Evolutionary conservation across 2,888 invertebrate genomes (phyloP), one percentile per base, ranked within the genome.

Genomic region (Tachystola acroxantha): DNA sequence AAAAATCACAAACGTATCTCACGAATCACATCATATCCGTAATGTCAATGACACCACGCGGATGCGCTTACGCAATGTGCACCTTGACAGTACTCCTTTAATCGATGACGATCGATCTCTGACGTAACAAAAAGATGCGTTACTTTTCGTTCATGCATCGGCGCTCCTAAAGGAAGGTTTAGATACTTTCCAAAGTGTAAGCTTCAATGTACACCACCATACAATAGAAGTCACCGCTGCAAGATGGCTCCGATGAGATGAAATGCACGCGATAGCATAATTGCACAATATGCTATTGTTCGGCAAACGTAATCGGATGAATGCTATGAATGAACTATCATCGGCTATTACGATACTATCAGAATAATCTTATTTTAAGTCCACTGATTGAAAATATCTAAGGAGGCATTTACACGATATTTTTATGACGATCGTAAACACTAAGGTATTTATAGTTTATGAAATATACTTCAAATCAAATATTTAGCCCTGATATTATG

Each of bases 41-140:
- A 65, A 78, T 69, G 82, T 84, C 84, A 84, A 75, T 82, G 82
- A 84, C 84, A 75, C 74, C 69, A 62, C 60, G 64, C 74, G 71
- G 73, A 76, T 78, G 70, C 66, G 52, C 63, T 82, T 82, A 68
- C 74, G 73, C 68, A 84, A 85, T 53, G 34, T 57, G 64, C 80
- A 84, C 80, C 82, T 84, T 82, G 82, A 81, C 80, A 76, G 72
- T 71, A 68, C 64, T 53, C 50, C 51, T 56, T 59, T 63, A 57
- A 54, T 49, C 53, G 71, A 75, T 71, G 72, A 66, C 60, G 62
- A 66, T 55, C 60, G 62, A 66, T 55, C 45, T 35, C 45, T 73
- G 70, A 76, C 67, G 73, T 73, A 77, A 77, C 54, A 39, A 34
- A 44, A 54, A 33, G n/a, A 46, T 44, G 42, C 50, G 50, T 45